These are phyloP conservation scores for Poecile montanus DNA, from an alignment of 2,797 vertebrate genomes.

Conservation along the genomic window DNA sequence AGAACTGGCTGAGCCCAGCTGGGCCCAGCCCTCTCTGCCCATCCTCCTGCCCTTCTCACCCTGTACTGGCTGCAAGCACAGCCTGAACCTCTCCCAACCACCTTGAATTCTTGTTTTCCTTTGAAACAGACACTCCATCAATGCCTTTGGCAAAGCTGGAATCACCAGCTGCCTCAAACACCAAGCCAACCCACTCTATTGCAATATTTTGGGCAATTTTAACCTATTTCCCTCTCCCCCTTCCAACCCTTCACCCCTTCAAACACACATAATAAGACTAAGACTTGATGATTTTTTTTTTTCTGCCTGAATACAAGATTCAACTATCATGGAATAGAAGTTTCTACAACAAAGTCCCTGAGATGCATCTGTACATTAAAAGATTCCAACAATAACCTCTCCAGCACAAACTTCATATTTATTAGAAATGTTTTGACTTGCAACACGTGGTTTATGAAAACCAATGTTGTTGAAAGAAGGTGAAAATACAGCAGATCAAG, in stretches of 20 bases:
- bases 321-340: background rate
- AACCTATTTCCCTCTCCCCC: background rate
- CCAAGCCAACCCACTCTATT: background rate
- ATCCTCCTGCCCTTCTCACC: background rate
- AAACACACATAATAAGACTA: background rate
- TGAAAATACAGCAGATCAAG: conserved; percentile 45
- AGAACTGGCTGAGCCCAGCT: background rate
- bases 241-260: background rate
- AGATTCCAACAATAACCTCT: conserved; percentile 48
- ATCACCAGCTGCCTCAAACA: background rate
- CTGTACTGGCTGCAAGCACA: accelerated
- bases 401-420: conserved; percentile 7
- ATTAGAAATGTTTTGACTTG: conserved; percentile 33
- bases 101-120: background rate
- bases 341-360: conserved; percentile 36
- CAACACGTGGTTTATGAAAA: conserved; percentile 16
- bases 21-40: background rate
- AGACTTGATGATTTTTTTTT: background rate
- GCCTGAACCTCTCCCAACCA: background rate
- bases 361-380: conserved; percentile 34
- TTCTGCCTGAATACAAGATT: background rate
- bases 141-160: background rate
- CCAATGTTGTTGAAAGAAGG: background rate
- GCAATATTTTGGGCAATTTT: background rate
- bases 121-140: background rate